Conservation (phyloP, 2,888 invertebrate species). For the Mythimna pallens region DNA sequence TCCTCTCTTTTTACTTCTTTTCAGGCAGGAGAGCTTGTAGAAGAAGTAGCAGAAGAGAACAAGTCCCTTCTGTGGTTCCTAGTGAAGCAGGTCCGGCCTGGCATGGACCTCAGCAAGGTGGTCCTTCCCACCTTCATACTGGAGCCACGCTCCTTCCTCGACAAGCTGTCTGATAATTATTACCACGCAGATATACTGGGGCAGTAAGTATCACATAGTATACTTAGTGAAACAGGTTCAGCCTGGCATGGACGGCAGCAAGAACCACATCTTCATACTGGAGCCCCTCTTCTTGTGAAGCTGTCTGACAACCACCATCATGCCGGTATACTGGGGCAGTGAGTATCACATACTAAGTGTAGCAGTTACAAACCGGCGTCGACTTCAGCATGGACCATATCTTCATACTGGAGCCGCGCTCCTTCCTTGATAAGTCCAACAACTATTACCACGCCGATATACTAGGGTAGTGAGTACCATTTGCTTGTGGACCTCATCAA, state of each 20-base stretch:
- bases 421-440: conserved; percentile 98
- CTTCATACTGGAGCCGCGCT: conserved; percentile 97
- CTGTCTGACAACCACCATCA: too few species aligned
- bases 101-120: conserved; percentile 98
- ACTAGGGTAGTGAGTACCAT: conserved; percentile 92
- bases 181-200: conserved; percentile 97
- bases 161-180: conserved; percentile 98
- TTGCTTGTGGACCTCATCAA: too few species aligned
- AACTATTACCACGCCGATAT: conserved; percentile 98
- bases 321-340: too few species aligned
- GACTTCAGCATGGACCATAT: conserved; percentile 97
- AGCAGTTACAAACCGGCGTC: too few species aligned
- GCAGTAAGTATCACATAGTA: conserved; percentile 89
- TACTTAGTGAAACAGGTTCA: conserved; percentile 95
- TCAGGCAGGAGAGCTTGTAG: conserved; percentile 95
- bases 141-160: conserved; percentile 97
- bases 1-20: neutral
- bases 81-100: conserved; percentile 98
- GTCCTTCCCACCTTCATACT: conserved; percentile 98
- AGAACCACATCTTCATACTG: too few species aligned
- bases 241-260: conserved; percentile 94
- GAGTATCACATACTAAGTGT: too few species aligned
- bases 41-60: conserved; percentile 98
- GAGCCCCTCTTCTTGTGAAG: too few species aligned
- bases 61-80: conserved; percentile 98